Percentiles rank a stretch among this genome's conserved stretches.
Conservation (phyloP, 1,140 invertebrate genomes). For the Dendrolimus kikuchii region DNA sequence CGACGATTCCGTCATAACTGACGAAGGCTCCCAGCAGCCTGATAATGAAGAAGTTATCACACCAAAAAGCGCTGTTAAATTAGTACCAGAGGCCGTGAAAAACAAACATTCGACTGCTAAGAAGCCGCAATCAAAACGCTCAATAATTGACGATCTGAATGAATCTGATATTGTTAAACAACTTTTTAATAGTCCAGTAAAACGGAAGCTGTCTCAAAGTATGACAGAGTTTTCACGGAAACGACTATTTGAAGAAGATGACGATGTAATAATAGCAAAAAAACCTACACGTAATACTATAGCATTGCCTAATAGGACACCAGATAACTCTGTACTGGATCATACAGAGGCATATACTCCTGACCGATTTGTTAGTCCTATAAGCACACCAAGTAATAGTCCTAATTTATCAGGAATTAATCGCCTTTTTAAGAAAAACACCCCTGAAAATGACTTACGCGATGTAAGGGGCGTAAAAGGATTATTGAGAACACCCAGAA, state of each 20-base stretch:
- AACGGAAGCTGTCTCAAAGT: slow-evolving; percentile 63
- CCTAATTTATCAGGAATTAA: slow-evolving; percentile 37
- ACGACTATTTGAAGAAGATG: slow-evolving; percentile 36
- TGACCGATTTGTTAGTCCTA: slow-evolving; percentile 44
- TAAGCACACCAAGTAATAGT: slow-evolving; percentile 31
- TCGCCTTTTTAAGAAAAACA: slow-evolving; percentile 33
- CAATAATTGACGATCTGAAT: slow-evolving; percentile 59
- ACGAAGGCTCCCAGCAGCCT: slow-evolving; percentile 13
- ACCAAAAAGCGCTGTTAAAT: slow-evolving; percentile 50
- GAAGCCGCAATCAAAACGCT: slow-evolving; percentile 56
- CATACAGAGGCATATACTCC: slow-evolving; percentile 27
- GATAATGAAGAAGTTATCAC: slow-evolving; percentile 42
- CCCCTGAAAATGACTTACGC: slow-evolving; percentile 56
- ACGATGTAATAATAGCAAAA: slow-evolving; percentile 14
- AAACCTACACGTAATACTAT: slow-evolving; percentile 28
- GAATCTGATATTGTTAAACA: slow-evolving; percentile 62
- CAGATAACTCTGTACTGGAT: slow-evolving; percentile 28
- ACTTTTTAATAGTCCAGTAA: slow-evolving; percentile 64
- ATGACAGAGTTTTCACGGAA: slow-evolving; percentile 53
- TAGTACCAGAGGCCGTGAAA: slow-evolving; percentile 53
- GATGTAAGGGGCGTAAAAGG: slow-evolving; percentile 54
- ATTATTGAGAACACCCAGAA: slow-evolving; percentile 43
- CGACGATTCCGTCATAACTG: slow-evolving; percentile 15
- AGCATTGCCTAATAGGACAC: slow-evolving; percentile 21
- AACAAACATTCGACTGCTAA: slow-evolving; percentile 69